Conservation (phyloP, 1,140 invertebrate species). For the Steinernema khuongi region DNA sequence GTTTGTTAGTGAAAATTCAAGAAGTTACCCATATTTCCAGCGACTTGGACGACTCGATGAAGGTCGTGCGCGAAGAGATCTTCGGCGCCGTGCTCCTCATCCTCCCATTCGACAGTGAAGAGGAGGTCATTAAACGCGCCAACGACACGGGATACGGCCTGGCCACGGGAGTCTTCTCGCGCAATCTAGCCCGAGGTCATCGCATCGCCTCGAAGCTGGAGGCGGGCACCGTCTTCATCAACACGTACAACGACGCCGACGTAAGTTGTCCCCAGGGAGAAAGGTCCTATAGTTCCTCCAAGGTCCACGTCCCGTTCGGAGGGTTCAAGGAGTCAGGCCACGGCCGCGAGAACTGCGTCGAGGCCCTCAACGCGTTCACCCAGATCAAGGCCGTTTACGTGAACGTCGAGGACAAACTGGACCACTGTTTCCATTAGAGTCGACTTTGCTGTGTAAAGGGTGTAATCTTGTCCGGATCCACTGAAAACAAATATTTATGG, state of each 20-base stretch:
- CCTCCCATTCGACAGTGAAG: slow-evolving; percentile 63
- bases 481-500: too few relatives aligned
- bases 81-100: slow-evolving; percentile 64
- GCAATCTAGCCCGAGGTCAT: slow-evolving; percentile 54
- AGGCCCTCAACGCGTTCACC: slow-evolving; percentile 62
- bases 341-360: slow-evolving; percentile 62
- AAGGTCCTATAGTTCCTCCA: not conserved
- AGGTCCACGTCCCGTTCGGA: slow-evolving; percentile 47
- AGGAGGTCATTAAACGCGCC: slow-evolving; percentile 63
- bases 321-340: slow-evolving; percentile 54
- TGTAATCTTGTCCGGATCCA: too few relatives aligned
- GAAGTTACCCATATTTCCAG: not conserved
- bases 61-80: slow-evolving; percentile 64
- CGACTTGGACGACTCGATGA: slow-evolving; percentile 62
- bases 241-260: slow-evolving; percentile 56
- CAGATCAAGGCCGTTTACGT: slow-evolving; percentile 62
- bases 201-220: slow-evolving; percentile 60
- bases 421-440: slow-evolving; percentile 35
- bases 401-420: slow-evolving; percentile 38
- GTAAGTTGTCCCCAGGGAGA: slow-evolving; percentile 16
- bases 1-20: not conserved
- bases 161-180: slow-evolving; percentile 63
- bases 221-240: slow-evolving; percentile 64
- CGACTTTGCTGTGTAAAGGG: not conserved
- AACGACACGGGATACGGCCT: slow-evolving; percentile 64